These are phyloP conservation scores for Sarotherodon lohbergeri DNA, from an alignment of 2,113 vertebrate species.

Conservation along the genomic window DNA sequence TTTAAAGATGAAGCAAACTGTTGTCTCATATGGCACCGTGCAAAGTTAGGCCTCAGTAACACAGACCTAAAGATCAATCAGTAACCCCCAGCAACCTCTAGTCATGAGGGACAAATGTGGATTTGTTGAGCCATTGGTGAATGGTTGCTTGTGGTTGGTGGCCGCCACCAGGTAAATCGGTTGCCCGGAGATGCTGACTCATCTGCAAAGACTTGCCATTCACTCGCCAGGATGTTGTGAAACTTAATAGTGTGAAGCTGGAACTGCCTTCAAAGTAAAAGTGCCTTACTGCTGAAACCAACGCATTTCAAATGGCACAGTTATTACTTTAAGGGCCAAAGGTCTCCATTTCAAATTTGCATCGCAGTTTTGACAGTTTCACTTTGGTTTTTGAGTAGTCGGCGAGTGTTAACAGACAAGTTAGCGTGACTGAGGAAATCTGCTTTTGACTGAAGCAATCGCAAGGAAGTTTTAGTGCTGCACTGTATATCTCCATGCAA, in stretches of 20 bases:
- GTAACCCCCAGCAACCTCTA: not conserved
- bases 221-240: not conserved
- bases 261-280: not conserved
- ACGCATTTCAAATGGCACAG: not conserved
- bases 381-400: not conserved
- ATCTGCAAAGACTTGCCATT: not conserved
- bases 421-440: not conserved
- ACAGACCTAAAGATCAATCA: not conserved
- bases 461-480: too few relatives aligned
- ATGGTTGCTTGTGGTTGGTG: not conserved
- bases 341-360: not conserved
- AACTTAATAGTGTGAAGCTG: not conserved
- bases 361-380: not conserved
- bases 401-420: not conserved
- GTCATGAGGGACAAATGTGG: not conserved
- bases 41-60: not conserved
- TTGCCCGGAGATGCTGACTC: not conserved
- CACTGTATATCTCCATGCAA: not conserved
- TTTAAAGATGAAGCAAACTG: not conserved
- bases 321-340: not conserved
- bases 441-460: not conserved
- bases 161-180: not conserved
- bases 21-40: not conserved
- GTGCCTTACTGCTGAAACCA: not conserved
- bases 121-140: not conserved